Base-by-base conservation (phyloP, 2,113 vertebrate genomes). In the Cariama cristata region DNA sequence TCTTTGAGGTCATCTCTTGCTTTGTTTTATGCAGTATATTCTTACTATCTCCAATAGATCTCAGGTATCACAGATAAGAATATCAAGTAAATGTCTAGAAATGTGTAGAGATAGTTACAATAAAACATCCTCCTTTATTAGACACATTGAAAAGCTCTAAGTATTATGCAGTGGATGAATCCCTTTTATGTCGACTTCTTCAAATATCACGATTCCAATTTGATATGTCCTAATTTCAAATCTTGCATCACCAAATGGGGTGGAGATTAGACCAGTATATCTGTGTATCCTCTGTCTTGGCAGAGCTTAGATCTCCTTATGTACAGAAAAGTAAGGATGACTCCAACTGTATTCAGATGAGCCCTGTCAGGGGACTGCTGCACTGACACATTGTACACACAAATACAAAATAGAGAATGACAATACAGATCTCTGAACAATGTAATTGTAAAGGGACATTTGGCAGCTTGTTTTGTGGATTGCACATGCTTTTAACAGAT, bases 261-360 rank as follows among this genome's bases (percentile, higher is more conserved):
- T 33, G n/a, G 64, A 91, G 68, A 91, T 75, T 40, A 81, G 64
- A 75, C 66, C 66, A 87, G 91, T 27, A 92, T 86, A 93, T 87
- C 73, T 75, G 33, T 80, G 64, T 22, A 32, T 35, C 15, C 18
- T 53, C 81, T 44, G 5, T 91, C 32, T 40, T 32, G 35, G 72
- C 76, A 80, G 60, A 88, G 32, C 27, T 81, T 30, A 58, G 73
- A 52, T 79, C 19, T 87, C 63, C 45, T 62, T 67, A 47, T 13
- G 8, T 24, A 35, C 9, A 91, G 55, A 60, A 91, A 94, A 91
- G 52, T 75, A 89, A 93, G 52, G 10, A 8, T 38, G 45, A 38
- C 40, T 82, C 42, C 55, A 88, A 19, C 30, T 45, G 16, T 20
- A 63, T 17, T 81, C 19, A 63, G 44, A 82, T 4, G 56, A 89